Evolutionary conservation across 1,140 invertebrate species (phyloP), one percentile per base, ranked within the genome.

Genomic region (Drosophila chauvacae): DNA sequence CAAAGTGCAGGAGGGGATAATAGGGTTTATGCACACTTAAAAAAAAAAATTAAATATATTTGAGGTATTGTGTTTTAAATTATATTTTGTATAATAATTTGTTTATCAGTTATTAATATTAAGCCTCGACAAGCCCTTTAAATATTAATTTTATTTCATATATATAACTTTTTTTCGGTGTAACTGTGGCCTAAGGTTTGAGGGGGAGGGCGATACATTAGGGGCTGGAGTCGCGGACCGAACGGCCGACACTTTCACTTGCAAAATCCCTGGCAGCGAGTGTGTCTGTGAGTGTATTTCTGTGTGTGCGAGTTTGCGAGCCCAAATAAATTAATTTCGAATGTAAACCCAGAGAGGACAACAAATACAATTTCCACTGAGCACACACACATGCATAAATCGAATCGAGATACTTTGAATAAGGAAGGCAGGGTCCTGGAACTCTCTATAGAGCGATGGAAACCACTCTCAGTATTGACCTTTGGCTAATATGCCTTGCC

Each of bases 281-380:
- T 47, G n/a, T 59, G 42, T 18, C 58, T 61, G 44, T 30, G 20
- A 47, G 47, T 14, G 33, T 42, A 30, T 39, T 37, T 45, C 33
- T 60, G 58, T 42, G 44, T 61, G 62, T 65, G 53, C 51, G 48
- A 69, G 61, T 35, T 41, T 48, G 58, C 62, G 37, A 58, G 51
- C 55, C 66, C 76, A 88, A 90, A 88, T 88, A 85, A 88, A 88
- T 88, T 88, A 88, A 88, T 88, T 88, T 88, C 70, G 69, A 88
- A 88, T 72, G 81, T 80, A 71, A 87, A 77, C 77, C 70, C 69
- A 58, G 47, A 47, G 61, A 74, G 70, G 65, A 76, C 76, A 80
- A 74, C 73, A 85, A 85, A 85, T 86, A 85, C 82, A 85, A 86
- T 81, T 85, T 85, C 51, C 77, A 85, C 77, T 77, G 64, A 62